Evolutionary conservation across 2,797 vertebrate species (phyloP).

Genomic region (Coregonus ussuriensis): DNA sequence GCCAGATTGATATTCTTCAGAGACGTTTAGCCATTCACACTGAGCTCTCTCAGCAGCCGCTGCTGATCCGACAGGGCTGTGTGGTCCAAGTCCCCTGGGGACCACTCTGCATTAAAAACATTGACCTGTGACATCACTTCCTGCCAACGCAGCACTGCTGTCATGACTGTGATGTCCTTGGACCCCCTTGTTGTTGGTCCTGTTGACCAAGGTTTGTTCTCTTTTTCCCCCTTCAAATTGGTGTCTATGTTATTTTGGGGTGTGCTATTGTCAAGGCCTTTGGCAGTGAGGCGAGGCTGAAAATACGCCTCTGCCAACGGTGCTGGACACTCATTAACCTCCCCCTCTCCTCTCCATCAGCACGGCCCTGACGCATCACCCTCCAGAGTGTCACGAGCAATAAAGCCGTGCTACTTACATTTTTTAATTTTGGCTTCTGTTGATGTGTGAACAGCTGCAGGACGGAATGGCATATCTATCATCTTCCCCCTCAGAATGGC

Average conservation of each 20-base stretch:
- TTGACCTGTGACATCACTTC: conserved; percentile 73
- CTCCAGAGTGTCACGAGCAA: conserved; percentile 73
- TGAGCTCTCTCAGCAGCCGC: conserved; percentile 50
- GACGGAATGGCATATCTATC: conserved; percentile 78
- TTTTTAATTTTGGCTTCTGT: conserved; percentile 78
- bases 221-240: conserved; percentile 49
- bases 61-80: conserved; percentile 61
- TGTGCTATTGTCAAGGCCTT: conserved; percentile 46
- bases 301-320: conserved; percentile 57
- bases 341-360: conserved; percentile 70
- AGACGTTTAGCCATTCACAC: conserved; percentile 31
- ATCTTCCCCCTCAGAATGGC: conserved; percentile 65
- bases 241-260: conserved; percentile 57
- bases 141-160: conserved; percentile 66
- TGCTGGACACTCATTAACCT: conserved; percentile 75
- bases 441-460: conserved; percentile 80
- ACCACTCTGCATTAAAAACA: conserved; percentile 63
- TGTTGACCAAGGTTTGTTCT: conserved; percentile 28
- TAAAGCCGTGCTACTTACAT: conserved; percentile 74
- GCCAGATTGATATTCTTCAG: conserved; percentile 66
- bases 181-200: conserved; percentile 28
- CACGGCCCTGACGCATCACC: conserved; percentile 18
- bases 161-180: conserved; percentile 59
- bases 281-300: conserved; percentile 45
- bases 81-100: conserved; percentile 65